Conservation (phyloP, 2,797 vertebrate genomes). For the Oreortyx pictus region DNA sequence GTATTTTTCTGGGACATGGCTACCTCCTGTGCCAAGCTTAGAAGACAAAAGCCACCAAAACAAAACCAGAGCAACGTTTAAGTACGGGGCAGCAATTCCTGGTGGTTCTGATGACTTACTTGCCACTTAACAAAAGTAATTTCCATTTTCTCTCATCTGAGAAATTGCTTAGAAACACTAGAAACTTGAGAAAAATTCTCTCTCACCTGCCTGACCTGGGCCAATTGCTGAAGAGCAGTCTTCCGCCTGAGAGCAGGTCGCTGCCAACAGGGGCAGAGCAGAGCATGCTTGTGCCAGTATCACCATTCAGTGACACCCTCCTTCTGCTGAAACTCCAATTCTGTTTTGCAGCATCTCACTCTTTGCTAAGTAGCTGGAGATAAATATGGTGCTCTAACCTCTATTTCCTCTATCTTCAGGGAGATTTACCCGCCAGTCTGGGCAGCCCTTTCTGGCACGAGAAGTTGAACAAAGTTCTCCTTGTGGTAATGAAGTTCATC, state of each 20-base stretch:
- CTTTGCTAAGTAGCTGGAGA: constrained; percentile 16
- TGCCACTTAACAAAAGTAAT: neutral
- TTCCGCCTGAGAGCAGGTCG: neutral
- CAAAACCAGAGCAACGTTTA: neutral
- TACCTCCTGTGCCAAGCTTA: neutral
- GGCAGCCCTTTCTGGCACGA: constrained; percentile 3
- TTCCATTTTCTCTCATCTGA: neutral
- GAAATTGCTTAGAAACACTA: neutral
- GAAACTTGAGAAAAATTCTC: neutral
- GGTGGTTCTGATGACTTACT: neutral
- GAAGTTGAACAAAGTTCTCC: constrained; percentile 32
- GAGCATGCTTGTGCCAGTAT: neutral
- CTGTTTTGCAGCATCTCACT: neutral
- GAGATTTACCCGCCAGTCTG: constrained; percentile 46
- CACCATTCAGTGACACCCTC: neutral
- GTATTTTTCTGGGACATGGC: neutral
- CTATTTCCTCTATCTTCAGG: constrained; percentile 10
- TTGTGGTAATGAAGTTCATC: neutral
- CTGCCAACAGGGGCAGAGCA: neutral
- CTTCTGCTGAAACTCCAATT: neutral
- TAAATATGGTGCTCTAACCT: constrained; percentile 13
- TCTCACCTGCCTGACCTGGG: neutral
- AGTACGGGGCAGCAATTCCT: neutral
- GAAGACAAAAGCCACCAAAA: neutral
- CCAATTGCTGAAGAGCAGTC: constrained; percentile 15